A percentile compares a stretch with the other conserved stretches of the same genome.
These are phyloP conservation scores for Lontra canadensis DNA, from an alignment of 2,113 vertebrate species.

Conservation along the genomic window DNA sequence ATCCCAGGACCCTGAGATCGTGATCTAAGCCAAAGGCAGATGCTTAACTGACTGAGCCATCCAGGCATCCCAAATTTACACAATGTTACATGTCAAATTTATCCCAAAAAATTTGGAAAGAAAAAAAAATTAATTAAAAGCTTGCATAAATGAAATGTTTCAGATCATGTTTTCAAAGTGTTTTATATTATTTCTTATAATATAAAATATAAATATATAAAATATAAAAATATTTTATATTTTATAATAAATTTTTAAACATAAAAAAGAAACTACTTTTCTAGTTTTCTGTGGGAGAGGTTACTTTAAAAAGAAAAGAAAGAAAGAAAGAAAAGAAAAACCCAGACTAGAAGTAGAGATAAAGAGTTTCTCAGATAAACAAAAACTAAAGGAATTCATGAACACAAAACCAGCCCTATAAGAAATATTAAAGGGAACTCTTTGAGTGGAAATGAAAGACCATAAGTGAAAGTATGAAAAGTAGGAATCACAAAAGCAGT, in stretches of 20 bases:
- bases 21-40: too few species aligned
- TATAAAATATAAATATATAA: not conserved
- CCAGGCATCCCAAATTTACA: not conserved
- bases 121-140: not conserved
- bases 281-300: too few species aligned
- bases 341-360: not conserved
- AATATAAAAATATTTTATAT: not conserved
- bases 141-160: not conserved
- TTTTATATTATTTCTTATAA: not conserved
- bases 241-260: not conserved
- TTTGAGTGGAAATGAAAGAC: too few species aligned
- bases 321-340: conserved; percentile 5
- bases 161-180: not conserved
- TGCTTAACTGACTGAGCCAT: not conserved
- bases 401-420: too few species aligned
- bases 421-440: too few species aligned
- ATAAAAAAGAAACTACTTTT: not conserved
- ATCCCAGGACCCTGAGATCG: too few species aligned
- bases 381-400: too few species aligned
- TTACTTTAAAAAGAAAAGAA: not conserved
- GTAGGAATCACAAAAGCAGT: too few species aligned
- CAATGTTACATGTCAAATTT: not conserved
- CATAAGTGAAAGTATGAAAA: too few species aligned
- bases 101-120: not conserved
- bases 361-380: too few species aligned